phyloP scores from a whole-genome alignment of 2,797 vertebrate genomes.

The Sylvia borin region DNA sequence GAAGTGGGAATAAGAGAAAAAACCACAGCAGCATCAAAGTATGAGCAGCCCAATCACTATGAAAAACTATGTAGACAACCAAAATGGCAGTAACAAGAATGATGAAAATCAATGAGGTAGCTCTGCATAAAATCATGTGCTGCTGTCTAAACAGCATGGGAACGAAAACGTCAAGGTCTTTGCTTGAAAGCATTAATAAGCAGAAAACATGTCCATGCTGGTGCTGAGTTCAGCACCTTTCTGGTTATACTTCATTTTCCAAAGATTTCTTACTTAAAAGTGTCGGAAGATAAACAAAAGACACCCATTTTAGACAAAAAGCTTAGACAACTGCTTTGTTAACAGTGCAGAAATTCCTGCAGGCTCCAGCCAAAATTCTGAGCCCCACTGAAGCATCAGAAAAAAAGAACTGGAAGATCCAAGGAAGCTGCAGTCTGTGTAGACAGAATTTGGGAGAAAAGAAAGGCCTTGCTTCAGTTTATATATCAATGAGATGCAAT shows the following conservation, averaged over 20 bases:
- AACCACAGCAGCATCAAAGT: neutral
- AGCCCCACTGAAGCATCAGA: neutral
- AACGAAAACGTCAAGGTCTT: neutral
- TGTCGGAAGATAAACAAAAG: slow-evolving; percentile 28
- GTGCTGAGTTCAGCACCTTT: slow-evolving; percentile 10
- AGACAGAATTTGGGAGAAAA: neutral
- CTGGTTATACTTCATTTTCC: slow-evolving; percentile 14
- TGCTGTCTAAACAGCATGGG: neutral
- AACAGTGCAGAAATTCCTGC: neutral
- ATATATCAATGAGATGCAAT: neutral
- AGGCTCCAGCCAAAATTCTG: slow-evolving; percentile 17
- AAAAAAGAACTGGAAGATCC: slow-evolving; percentile 9
- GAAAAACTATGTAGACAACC: neutral
- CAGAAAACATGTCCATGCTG: neutral
- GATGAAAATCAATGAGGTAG: slow-evolving; percentile 19
- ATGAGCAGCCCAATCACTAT: neutral
- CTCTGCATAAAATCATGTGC: slow-evolving; percentile 11
- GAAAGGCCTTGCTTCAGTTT: neutral
- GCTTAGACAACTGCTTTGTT: slow-evolving; percentile 18
- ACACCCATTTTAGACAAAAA: neutral
- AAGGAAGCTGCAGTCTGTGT: neutral
- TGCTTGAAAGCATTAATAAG: slow-evolving; percentile 13
- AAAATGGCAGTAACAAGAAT: neutral
- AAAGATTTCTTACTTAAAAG: slow-evolving; percentile 15
- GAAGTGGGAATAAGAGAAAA: neutral